Evolutionary conservation across 2,797 vertebrate genomes (phyloP).

Genomic region (Crenichthys baileyi): DNA sequence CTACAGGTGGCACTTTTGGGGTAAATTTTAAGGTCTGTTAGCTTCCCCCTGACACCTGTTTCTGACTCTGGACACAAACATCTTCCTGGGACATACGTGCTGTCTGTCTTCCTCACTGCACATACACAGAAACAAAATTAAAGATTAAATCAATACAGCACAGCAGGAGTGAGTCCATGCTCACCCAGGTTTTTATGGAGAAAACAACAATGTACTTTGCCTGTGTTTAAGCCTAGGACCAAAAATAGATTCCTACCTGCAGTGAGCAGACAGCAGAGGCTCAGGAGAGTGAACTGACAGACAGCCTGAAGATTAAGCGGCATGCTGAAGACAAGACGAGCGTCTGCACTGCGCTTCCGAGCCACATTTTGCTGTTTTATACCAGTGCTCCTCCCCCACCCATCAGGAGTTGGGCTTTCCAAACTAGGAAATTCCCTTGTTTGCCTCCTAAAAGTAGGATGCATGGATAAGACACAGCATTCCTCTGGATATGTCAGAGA

Average conservation of each 20-base stretch:
- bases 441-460: conserved; percentile 19
- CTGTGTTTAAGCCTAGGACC: neutral
- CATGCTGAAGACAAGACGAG: conserved; percentile 57
- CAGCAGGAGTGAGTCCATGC: conserved; percentile 16
- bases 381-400: conserved; percentile 48
- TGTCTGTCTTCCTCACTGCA: conserved; percentile 61
- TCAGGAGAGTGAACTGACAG: conserved; percentile 48
- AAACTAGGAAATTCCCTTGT: conserved; percentile 73
- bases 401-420: conserved; percentile 62
- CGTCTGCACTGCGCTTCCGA: conserved; percentile 37
- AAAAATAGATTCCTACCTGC: conserved; percentile 60
- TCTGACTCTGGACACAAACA: conserved; percentile 69
- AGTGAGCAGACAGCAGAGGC: conserved; percentile 56
- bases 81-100: conserved; percentile 73
- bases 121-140: conserved; percentile 52
- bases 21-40: conserved; percentile 63
- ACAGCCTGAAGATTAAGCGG: conserved; percentile 32
- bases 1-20: conserved; percentile 64
- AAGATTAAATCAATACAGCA: conserved; percentile 25
- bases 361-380: conserved; percentile 58
- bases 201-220: neutral
- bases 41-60: conserved; percentile 32
- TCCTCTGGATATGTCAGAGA: conserved; percentile 18
- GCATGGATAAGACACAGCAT: conserved; percentile 41
- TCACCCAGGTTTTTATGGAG: neutral